Base-by-base conservation (phyloP, 2,888 invertebrate genomes). In the Drosophila demipolita region DNA sequence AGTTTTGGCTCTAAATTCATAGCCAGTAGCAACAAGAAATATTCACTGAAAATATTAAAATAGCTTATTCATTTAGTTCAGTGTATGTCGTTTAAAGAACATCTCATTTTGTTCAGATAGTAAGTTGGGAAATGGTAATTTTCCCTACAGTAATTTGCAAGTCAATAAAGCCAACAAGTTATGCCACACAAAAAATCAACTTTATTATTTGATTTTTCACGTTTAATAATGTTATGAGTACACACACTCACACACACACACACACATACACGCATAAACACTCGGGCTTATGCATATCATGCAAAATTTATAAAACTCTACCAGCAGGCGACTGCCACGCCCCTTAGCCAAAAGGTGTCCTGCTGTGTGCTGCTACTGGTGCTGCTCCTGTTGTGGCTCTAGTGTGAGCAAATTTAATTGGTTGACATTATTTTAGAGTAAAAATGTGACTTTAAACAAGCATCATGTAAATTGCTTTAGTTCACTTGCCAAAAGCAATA, bases 401-500 rank as follows among this genome's bases (percentile, higher is more conserved):
- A 49, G 15, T 50, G 59, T 68, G 65, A 55, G 66, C 54, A 73
- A 73, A 78, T 78, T 73, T 78, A 78, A 78, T 78, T 78, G 77
- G 78, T 78, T 78, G 77, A 73, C 73, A 74, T 77, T 68, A 73
- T 78, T 78, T 66, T 77, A 70, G 73, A 78, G 69, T 63, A 62
- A 74, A 45, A 75, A 75, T 53, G 60, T 63, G 62, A 50, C 61
- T 40, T 75, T 60, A 78, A 75, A 75, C 75, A 82, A 82, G 80
- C 72, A 72, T 68, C 68, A 81, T 80, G 75, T 60, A 78, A 81
- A 83, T 73, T 78, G 77, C 63, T 63, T 73, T 29, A 33, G 29
- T 50, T 48, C 33, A 12, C 59, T 58, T 63, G 38, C 50, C 32
- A 23, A 49, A 71, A 40, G 45, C 35, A 45, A 40, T 36, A 62